Evolutionary conservation across 1,140 invertebrate genomes (phyloP), one percentile per base, ranked within the genome.

Genomic region (Pseudoatta argentina): DNA sequence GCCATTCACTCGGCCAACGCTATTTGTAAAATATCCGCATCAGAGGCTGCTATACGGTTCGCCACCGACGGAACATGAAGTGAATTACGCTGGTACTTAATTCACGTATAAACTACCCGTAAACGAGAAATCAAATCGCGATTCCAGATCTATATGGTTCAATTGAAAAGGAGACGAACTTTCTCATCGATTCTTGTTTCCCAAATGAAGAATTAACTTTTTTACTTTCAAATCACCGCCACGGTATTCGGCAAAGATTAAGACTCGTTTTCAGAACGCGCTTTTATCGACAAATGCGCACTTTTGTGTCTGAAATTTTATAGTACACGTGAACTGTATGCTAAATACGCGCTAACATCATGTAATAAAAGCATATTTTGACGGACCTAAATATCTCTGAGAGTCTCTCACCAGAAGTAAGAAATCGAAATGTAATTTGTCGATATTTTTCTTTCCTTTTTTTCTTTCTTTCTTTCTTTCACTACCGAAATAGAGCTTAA

Each of bases 21-120:
- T 24, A 48, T 83, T 83, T 61, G 69, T 83, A 63, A 83, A 83
- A 83, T 83, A 83, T 83, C 57, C 55, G 39, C 39, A 14, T 73
- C 16, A 39, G 34, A n/a, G 27, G 30, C 21, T 24, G 30, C 24
- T 73, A 27, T 73, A 73, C 8, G 30, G 30, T 44, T 48, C 67
- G 67, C 66, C 78, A 48, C 24, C 34, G 24, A 81, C 7, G 78
- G n/a, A 72, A 82, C 69, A 27, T 44, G 18, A 61, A 82, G 67
- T 61, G 57, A 72, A 82, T 72, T 82, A 59, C 39, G 16, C 7
- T 18, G 18, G 67, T 21, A 82, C 39, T 82, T 82, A 73, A 82
- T 73, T 82, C 53, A 16, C 21, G 67, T n/a, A 59, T 48, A 75
- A 83, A 83, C 14, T 83, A 61, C 48, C 7, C n/a, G 34, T 44